Evolutionary conservation across 92 coral and sea anemone species (phyloP).

Genomic region (Zoanthus sansibaricus): DNA sequence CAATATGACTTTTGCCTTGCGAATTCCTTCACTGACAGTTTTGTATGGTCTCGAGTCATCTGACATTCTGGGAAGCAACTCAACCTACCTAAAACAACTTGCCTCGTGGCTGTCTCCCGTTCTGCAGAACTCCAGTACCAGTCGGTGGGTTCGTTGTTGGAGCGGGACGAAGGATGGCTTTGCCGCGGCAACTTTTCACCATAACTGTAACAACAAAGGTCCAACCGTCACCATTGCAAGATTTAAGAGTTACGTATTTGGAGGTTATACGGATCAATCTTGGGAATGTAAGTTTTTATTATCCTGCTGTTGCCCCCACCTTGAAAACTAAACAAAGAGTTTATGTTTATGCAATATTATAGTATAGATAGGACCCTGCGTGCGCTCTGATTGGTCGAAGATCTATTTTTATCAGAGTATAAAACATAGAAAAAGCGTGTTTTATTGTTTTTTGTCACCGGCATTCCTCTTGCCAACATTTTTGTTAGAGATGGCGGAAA

Average conservation of each 20-base stretch:
- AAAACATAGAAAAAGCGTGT: too few relatives aligned
- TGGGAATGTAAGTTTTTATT: background rate
- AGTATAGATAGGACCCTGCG: too few relatives aligned
- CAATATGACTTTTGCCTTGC: too few relatives aligned
- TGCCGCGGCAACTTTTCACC: background rate
- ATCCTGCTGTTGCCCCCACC: too few relatives aligned
- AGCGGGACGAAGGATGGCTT: background rate
- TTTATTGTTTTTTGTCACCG: too few relatives aligned
- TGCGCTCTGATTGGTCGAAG: too few relatives aligned
- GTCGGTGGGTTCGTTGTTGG: background rate
- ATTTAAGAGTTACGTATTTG: background rate
- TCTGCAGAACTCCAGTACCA: background rate
- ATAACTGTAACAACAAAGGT: conserved; percentile 1
- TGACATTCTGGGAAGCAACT: background rate
- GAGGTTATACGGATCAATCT: background rate
- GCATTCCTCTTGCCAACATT: too few relatives aligned
- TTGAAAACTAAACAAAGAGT: too few relatives aligned
- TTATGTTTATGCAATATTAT: too few relatives aligned
- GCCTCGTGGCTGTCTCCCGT: conserved; percentile 1
- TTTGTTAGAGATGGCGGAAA: too few relatives aligned
- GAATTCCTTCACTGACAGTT: background rate
- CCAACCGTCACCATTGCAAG: background rate
- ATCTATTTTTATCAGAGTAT: too few relatives aligned
- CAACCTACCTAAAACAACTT: background rate
- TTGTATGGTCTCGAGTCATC: background rate